Evolutionary conservation across 2,888 invertebrate species (phyloP).

Genomic region (Acanthoscelides obtectus): DNA sequence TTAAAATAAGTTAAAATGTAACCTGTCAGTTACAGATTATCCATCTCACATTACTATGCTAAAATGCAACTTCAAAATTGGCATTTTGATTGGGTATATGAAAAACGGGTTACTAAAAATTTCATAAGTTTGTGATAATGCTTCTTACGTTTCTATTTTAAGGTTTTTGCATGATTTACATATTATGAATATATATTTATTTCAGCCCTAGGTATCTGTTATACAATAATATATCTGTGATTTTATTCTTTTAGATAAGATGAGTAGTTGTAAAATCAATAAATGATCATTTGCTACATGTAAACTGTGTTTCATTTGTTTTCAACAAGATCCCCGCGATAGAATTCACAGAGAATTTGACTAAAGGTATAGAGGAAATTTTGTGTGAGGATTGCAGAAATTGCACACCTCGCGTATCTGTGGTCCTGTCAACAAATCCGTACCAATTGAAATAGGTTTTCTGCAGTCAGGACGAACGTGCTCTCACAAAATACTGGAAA

Average conservation of each 20-base stretch:
- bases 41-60: too few species aligned
- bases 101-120: neutral
- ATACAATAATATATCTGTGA: slow-evolving; percentile 47
- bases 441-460: too few species aligned
- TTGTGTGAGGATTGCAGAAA: too few species aligned
- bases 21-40: neutral
- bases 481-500: too few species aligned
- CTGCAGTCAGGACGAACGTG: too few species aligned
- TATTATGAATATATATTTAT: neutral
- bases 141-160: neutral
- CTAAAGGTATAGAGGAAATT: too few species aligned
- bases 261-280: slow-evolving; percentile 21
- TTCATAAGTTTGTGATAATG: neutral
- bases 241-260: slow-evolving; percentile 41
- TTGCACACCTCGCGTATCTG: too few species aligned
- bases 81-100: neutral
- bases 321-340: too few species aligned
- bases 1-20: neutral
- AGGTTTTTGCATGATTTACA: neutral
- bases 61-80: neutral
- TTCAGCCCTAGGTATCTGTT: slow-evolving; percentile 16
- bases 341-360: too few species aligned
- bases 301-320: neutral
- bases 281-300: slow-evolving; percentile 13
- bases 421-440: too few species aligned